Percentiles rank a stretch among this genome's conserved stretches.
phyloP scores from a whole-genome alignment of 2,113 vertebrate genomes.

The Malurus elegans region DNA sequence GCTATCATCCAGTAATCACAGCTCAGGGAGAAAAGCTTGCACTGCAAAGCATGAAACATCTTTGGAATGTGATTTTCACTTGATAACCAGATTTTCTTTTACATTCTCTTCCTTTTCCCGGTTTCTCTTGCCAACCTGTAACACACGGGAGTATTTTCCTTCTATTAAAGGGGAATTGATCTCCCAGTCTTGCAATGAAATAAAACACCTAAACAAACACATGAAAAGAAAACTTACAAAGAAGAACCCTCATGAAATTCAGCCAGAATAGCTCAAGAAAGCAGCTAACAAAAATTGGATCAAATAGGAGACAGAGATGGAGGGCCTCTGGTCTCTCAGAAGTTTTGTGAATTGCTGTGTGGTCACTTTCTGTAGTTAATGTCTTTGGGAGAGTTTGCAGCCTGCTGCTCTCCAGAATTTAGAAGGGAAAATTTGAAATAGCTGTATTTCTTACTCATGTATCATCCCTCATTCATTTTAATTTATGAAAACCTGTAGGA shows the following conservation, averaged over 20 bases:
- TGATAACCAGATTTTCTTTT: slow-evolving; percentile 23
- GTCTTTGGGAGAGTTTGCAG: neutral
- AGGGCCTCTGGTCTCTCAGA: neutral
- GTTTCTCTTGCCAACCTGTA: neutral
- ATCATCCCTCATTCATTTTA: neutral
- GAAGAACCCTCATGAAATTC: neutral
- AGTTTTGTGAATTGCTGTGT: neutral
- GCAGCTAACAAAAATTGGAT: neutral
- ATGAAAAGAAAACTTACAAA: neutral
- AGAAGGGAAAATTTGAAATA: neutral
- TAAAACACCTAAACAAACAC: neutral
- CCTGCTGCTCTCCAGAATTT: neutral
- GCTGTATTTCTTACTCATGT: neutral
- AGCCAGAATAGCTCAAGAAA: neutral
- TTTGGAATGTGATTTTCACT: slow-evolving; percentile 31
- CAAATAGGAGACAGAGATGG: neutral
- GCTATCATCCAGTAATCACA: slow-evolving; percentile 20
- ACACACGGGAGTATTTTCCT: neutral
- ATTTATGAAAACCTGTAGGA: neutral
- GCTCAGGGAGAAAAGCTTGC: slow-evolving; percentile 26
- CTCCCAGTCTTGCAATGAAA: neutral
- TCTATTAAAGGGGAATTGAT: neutral
- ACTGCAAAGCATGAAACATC: neutral
- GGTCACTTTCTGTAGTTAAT: neutral
- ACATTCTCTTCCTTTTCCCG: neutral